Evolutionary conservation across 2,888 invertebrate genomes (phyloP).

Genomic region (Drosophila emarginata): DNA sequence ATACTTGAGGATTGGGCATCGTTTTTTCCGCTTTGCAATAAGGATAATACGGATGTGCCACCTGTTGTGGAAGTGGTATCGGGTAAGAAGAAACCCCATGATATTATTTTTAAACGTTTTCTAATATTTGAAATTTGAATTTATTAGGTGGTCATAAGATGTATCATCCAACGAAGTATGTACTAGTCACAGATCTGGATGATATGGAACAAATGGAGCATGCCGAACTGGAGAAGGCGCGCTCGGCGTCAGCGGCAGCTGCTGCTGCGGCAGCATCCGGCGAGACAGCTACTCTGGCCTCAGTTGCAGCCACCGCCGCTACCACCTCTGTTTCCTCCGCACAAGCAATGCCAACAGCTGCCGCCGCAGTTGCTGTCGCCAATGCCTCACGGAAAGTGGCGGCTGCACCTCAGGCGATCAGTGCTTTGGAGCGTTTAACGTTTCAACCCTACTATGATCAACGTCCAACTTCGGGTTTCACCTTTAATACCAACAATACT

Average conservation of each 20-base stretch:
- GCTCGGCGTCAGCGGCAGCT: slow-evolving; percentile 34
- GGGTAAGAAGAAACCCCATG: slow-evolving; percentile 63
- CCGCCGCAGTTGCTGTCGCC: slow-evolving; percentile 41
- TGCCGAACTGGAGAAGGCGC: slow-evolving; percentile 72
- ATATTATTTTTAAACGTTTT: background rate
- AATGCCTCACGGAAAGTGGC: slow-evolving; percentile 41
- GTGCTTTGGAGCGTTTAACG: slow-evolving; percentile 67
- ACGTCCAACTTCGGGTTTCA: slow-evolving; percentile 80
- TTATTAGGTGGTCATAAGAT: slow-evolving; percentile 93
- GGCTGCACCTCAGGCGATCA: slow-evolving; percentile 52
- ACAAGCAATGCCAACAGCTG: slow-evolving; percentile 18
- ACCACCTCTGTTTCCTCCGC: slow-evolving; percentile 27
- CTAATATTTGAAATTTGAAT: background rate
- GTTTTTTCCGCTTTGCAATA: slow-evolving; percentile 93
- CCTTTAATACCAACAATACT: slow-evolving; percentile 81
- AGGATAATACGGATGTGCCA: slow-evolving; percentile 83
- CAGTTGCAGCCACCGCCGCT: slow-evolving; percentile 32
- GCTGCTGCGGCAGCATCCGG: slow-evolving; percentile 21
- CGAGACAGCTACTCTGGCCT: slow-evolving; percentile 46
- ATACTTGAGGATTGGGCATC: slow-evolving; percentile 95
- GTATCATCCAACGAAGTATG: slow-evolving; percentile 97
- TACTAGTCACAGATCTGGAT: slow-evolving; percentile 94
- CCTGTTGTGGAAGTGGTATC: slow-evolving; percentile 85
- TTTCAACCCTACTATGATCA: slow-evolving; percentile 80
- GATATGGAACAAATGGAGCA: slow-evolving; percentile 83